Evolutionary conservation across 2,113 vertebrate genomes (phyloP).

Genomic region (Drymodes brunneopygia): DNA sequence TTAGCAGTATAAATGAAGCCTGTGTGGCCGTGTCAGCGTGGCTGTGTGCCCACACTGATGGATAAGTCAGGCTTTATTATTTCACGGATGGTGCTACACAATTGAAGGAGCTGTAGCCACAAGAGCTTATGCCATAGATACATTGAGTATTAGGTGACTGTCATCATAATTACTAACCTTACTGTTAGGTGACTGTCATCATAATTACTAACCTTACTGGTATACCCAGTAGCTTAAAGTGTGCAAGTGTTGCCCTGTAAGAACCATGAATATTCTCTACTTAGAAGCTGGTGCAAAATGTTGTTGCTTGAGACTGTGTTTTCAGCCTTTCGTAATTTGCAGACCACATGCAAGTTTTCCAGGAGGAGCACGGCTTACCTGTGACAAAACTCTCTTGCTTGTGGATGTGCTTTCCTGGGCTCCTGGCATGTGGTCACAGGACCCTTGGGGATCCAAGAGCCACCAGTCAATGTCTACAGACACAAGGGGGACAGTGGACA

Average conservation of each 20-base stretch:
- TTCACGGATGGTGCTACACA: not conserved
- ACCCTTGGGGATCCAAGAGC: not conserved
- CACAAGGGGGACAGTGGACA: not conserved
- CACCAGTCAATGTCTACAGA: not conserved
- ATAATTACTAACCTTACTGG: not conserved
- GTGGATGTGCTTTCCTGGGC: not conserved
- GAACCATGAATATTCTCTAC: not conserved
- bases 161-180: not conserved
- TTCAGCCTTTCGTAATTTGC: not conserved
- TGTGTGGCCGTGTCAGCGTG: not conserved
- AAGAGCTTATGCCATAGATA: not conserved
- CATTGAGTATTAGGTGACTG: not conserved
- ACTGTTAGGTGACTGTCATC: not conserved
- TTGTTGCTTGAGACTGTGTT: not conserved
- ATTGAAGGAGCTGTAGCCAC: not conserved
- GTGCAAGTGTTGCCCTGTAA: too few relatives aligned
- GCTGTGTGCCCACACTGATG: not conserved
- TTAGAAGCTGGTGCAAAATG: not conserved
- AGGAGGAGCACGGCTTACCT: not conserved
- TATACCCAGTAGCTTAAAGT: not conserved
- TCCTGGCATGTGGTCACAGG: not conserved
- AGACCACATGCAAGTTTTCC: not conserved
- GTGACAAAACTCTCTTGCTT: not conserved
- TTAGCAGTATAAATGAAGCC: not conserved
- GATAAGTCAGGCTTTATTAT: not conserved